These are phyloP conservation scores for Heliconius hortense DNA, from an alignment of 2,888 invertebrate genomes.

Conservation along the genomic window DNA sequence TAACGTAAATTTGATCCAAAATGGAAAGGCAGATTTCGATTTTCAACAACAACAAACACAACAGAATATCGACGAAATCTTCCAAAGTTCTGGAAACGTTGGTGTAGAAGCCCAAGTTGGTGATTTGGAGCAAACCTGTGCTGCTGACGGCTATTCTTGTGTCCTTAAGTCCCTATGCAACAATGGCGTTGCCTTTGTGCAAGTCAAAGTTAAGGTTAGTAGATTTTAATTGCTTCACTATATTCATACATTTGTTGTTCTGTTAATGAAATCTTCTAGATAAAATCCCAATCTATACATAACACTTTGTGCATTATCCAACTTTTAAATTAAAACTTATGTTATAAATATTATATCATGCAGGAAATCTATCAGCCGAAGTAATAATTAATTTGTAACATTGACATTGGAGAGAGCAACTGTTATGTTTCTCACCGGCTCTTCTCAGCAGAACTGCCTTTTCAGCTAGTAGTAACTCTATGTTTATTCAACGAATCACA, in stretches of 20 bases:
- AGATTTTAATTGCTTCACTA: not conserved
- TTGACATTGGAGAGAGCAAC: no score
- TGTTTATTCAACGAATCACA: no score
- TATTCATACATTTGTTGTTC: not conserved
- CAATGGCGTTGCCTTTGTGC: constrained; percentile 81
- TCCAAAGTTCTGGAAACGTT: constrained; percentile 65
- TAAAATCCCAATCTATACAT: not conserved
- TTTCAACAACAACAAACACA: constrained; percentile 65
- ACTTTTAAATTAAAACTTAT: no score
- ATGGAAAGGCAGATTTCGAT: constrained; percentile 64
- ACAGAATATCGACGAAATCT: constrained; percentile 65
- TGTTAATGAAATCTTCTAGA: not conserved
- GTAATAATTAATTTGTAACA: no score
- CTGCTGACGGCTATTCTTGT: constrained; percentile 83
- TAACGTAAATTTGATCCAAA: constrained; percentile 67
- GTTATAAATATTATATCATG: no score
- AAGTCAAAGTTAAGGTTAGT: constrained; percentile 81
- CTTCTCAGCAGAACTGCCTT: no score
- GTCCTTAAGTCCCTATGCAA: constrained; percentile 82
- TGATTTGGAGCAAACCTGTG: constrained; percentile 79
- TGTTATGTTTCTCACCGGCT: no score
- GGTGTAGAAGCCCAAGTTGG: constrained; percentile 57
- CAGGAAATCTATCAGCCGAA: no score
- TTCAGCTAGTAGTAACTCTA: no score
- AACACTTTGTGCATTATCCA: no score